Evolutionary conservation across 1,140 invertebrate species (phyloP).

Genomic region (Achroia grisella): DNA sequence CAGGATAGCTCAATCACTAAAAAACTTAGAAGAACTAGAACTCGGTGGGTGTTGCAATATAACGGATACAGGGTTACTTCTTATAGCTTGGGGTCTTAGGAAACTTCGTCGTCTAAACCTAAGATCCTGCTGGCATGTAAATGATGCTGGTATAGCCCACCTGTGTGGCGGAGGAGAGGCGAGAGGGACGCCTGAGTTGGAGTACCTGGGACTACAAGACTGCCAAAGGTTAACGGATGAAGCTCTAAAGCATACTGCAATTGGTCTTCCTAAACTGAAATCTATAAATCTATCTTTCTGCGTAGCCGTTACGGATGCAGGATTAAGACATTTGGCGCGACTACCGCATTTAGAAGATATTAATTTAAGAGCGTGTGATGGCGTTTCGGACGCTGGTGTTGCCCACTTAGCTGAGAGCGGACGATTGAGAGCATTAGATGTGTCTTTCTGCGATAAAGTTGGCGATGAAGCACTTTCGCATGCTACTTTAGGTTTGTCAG

Average conservation of each 20-base stretch:
- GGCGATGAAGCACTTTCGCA: constrained; percentile 91
- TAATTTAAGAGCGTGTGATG: constrained; percentile 95
- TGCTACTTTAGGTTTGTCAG: constrained; percentile 90
- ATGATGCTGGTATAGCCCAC: constrained; percentile 91
- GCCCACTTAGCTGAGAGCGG: constrained; percentile 92
- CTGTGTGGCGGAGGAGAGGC: constrained; percentile 84
- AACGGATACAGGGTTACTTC: constrained; percentile 88
- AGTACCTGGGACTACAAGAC: constrained; percentile 92
- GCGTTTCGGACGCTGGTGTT: constrained; percentile 93
- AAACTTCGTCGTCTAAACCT: constrained; percentile 89
- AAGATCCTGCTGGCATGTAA: constrained; percentile 93
- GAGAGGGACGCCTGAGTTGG: constrained; percentile 82
- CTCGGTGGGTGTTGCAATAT: constrained; percentile 93
- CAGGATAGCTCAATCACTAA: constrained; percentile 88
- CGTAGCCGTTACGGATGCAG: constrained; percentile 92
- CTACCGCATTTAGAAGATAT: constrained; percentile 88
- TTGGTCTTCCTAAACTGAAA: constrained; percentile 82
- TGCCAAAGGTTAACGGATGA: constrained; percentile 95
- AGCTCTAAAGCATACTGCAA: constrained; percentile 87
- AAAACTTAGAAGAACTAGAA: constrained; percentile 90
- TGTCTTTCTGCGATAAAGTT: constrained; percentile 97
- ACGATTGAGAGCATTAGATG: constrained; percentile 86
- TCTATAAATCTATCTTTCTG: constrained; percentile 96
- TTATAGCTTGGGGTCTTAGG: constrained; percentile 90
- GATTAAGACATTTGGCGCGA: constrained; percentile 90